Conservation (phyloP, 2,888 invertebrate genomes). For the Metopia argyrocephala region DNA sequence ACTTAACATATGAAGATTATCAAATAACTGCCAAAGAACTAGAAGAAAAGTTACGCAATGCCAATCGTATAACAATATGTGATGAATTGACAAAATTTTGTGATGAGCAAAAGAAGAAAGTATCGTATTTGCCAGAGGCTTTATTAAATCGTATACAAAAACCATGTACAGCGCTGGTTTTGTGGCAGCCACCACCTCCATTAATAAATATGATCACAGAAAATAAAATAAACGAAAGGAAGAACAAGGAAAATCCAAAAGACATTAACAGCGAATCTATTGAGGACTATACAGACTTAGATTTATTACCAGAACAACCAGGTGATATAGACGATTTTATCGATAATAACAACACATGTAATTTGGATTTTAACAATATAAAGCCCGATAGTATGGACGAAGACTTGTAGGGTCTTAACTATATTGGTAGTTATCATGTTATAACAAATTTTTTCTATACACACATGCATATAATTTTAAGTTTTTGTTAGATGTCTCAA, state of each 20-base stretch:
- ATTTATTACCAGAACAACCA: slow-evolving; percentile 42
- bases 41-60: slow-evolving; percentile 77
- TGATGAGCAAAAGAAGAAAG: slow-evolving; percentile 75
- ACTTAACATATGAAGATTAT: slow-evolving; percentile 72
- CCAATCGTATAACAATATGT: slow-evolving; percentile 82
- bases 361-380: slow-evolving; percentile 78
- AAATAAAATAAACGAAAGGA: slow-evolving; percentile 22
- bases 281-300: slow-evolving; percentile 51
- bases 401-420: slow-evolving; percentile 72
- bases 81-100: slow-evolving; percentile 84
- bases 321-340: slow-evolving; percentile 70
- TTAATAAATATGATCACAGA: slow-evolving; percentile 73
- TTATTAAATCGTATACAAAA: slow-evolving; percentile 84
- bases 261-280: slow-evolving; percentile 27
- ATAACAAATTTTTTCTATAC: neutral
- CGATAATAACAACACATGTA: slow-evolving; percentile 76
- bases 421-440: slow-evolving; percentile 4
- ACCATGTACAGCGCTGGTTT: slow-evolving; percentile 88
- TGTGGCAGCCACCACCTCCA: slow-evolving; percentile 89
- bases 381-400: slow-evolving; percentile 75
- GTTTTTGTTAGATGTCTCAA: slow-evolving; percentile 29
- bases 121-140: slow-evolving; percentile 84
- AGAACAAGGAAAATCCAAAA: neutral
- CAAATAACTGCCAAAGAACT: slow-evolving; percentile 76
- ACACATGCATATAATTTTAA: slow-evolving; percentile 39